A percentile compares a stretch with the other conserved stretches of the same genome.
Conservation (phyloP, 2,797 vertebrate genomes). For the Platalea minor region DNA sequence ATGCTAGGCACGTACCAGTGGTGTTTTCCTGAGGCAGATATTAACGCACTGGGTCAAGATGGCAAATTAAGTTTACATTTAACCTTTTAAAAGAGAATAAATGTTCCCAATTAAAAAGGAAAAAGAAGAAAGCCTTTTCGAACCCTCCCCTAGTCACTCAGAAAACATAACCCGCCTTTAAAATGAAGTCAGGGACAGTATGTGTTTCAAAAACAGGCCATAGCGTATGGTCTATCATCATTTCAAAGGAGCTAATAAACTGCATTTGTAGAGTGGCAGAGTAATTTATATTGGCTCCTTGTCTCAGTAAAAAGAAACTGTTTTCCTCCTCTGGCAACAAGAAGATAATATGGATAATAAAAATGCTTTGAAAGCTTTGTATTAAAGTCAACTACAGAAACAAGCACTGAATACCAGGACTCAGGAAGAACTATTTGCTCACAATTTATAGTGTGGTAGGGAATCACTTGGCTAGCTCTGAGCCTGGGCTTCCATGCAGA, state of each 20-base stretch:
- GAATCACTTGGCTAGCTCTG: conserved; percentile 8
- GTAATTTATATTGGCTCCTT: background rate
- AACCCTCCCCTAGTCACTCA: background rate
- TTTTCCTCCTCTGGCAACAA: conserved; percentile 16
- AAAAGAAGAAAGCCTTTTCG: background rate
- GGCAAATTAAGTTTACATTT: background rate
- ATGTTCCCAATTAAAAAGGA: background rate
- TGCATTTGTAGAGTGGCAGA: background rate
- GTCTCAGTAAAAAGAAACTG: background rate
- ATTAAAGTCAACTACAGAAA: conserved; percentile 33
- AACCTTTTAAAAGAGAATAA: background rate
- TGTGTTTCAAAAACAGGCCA: background rate
- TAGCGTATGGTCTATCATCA: background rate
- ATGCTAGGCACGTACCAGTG: background rate
- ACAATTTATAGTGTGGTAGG: background rate
- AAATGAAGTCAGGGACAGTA: background rate
- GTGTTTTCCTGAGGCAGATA: background rate
- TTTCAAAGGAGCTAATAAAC: conserved; percentile 10
- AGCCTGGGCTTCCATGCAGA: background rate
- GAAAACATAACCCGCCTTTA: background rate
- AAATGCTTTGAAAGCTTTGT: conserved; percentile 35
- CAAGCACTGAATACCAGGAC: background rate
- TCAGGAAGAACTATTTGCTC: background rate
- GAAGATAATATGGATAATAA: conserved; percentile 19
- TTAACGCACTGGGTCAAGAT: background rate